phyloP scores from a whole-genome alignment of 2,888 invertebrate species.

The Cepaea hortensis region DNA sequence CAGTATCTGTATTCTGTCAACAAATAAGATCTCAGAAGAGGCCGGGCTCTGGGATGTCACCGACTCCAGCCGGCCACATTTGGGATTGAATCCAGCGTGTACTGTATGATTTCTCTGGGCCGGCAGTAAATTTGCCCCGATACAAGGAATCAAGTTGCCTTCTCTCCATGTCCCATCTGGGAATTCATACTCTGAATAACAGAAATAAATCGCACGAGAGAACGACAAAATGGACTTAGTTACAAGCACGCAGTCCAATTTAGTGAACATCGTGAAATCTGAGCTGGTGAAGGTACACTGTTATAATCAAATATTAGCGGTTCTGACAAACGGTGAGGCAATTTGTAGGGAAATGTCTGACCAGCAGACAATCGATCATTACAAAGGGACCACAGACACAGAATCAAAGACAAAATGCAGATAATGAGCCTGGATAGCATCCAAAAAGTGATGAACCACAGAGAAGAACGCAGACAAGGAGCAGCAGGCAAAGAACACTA shows the following conservation, averaged over 20 bases:
- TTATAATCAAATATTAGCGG: too few relatives aligned
- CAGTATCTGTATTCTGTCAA: background rate
- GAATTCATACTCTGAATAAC: slow-evolving; percentile 5
- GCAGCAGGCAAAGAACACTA: too few relatives aligned
- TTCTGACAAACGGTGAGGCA: too few relatives aligned
- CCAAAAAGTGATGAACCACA: too few relatives aligned
- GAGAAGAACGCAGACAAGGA: too few relatives aligned
- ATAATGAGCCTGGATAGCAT: too few relatives aligned
- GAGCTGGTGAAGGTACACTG: too few relatives aligned
- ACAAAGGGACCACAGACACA: too few relatives aligned
- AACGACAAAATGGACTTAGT: background rate
- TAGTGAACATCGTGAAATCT: background rate
- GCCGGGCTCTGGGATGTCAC: background rate
- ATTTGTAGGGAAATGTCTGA: too few relatives aligned
- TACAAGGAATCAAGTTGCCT: background rate
- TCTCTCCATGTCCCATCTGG: slow-evolving; percentile 4
- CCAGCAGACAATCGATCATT: too few relatives aligned
- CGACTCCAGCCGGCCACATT: background rate
- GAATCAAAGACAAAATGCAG: too few relatives aligned
- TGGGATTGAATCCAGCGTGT: background rate
- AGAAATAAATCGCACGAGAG: background rate
- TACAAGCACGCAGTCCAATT: background rate
- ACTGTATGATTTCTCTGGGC: background rate
- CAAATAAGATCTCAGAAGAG: background rate
- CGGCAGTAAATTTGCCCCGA: background rate